These are phyloP conservation scores for Zootermopsis nevadensis DNA, from an alignment of 2,888 invertebrate genomes.

Conservation along the genomic window DNA sequence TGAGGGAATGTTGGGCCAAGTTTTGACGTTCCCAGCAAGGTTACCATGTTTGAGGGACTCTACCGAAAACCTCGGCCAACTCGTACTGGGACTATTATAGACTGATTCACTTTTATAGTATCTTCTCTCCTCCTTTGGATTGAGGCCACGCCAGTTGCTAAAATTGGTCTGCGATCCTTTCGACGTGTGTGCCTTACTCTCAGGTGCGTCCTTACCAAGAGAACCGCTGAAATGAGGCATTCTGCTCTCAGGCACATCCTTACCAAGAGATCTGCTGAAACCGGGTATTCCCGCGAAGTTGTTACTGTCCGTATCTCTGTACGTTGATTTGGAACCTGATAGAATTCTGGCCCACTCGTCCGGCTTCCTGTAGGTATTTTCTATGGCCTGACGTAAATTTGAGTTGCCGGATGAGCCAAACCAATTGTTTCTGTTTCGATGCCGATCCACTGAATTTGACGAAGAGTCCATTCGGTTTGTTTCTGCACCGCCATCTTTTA, in stretches of 20 bases:
- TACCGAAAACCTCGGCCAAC: constrained; percentile 40
- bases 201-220: neutral
- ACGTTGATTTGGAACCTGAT: neutral
- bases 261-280: neutral
- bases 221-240: neutral
- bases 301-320: neutral
- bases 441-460: neutral
- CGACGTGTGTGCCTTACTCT: neutral
- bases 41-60: constrained; percentile 47
- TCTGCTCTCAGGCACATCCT: neutral
- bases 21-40: constrained; percentile 13
- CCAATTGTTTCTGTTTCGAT: neutral
- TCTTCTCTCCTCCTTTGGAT: constrained; percentile 39
- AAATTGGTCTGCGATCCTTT: no score
- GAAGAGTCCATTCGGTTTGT: neutral
- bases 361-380: neutral
- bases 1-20: constrained; percentile 17
- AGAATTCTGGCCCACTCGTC: neutral
- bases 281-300: neutral
- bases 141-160: neutral
- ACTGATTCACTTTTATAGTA: constrained; percentile 40
- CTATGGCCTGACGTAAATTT: neutral
- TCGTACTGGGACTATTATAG: constrained; percentile 35
- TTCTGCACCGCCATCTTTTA: no score
- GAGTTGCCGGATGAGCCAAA: neutral